Conservation (phyloP, 2,113 vertebrate species). For the Strix aluco region DNA sequence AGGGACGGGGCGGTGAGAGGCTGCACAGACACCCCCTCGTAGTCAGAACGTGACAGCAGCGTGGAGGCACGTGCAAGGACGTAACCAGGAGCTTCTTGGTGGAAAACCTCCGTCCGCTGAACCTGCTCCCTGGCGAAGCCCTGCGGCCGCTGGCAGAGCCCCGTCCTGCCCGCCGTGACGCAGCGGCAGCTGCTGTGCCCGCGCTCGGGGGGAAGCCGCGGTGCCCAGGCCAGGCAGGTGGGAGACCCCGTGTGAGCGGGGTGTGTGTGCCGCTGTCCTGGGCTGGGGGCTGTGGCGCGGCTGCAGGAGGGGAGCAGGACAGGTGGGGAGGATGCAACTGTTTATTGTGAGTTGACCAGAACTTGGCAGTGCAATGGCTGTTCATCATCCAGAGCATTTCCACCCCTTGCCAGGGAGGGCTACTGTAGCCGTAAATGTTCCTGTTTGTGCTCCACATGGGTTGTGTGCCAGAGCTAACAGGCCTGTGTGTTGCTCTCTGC, state of each 20-base stretch:
- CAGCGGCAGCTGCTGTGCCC: no score
- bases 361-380: background rate
- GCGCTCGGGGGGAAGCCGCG: background rate
- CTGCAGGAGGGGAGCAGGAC: no score
- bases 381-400: background rate
- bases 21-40: background rate
- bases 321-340: background rate
- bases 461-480: background rate
- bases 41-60: background rate
- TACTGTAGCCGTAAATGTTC: background rate
- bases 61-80: background rate
- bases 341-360: background rate
- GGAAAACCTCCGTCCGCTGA: background rate
- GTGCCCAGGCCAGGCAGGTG: background rate
- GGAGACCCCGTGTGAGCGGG: background rate
- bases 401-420: background rate
- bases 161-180: background rate
- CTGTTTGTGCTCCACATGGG: background rate
- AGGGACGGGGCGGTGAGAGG: background rate
- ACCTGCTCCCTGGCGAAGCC: rapidly evolving
- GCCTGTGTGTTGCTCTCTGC: background rate
- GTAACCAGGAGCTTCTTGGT: background rate
- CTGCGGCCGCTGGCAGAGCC: no score
- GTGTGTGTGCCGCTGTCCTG: background rate
- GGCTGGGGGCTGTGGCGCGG: no score